Percentiles rank a stretch among this genome's conserved stretches.
phyloP scores from a whole-genome alignment of 2,888 invertebrate genomes.

The Habrosyne pyritoides region DNA sequence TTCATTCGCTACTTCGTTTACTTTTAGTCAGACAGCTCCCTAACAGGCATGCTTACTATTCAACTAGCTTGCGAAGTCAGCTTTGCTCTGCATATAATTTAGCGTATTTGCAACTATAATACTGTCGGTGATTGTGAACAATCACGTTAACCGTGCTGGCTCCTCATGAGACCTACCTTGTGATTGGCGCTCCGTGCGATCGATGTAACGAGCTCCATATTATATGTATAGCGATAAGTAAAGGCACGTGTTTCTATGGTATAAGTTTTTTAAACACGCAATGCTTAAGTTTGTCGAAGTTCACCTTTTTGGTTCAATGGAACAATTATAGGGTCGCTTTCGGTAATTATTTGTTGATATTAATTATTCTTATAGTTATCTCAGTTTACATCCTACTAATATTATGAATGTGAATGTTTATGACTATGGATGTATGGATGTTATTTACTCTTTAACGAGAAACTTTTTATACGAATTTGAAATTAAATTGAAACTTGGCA shows the following conservation, averaged over 20 bases:
- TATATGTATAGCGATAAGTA: background rate
- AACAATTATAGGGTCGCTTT: background rate
- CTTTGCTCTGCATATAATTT: constrained; percentile 42
- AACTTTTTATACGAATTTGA: too few species aligned
- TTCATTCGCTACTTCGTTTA: background rate
- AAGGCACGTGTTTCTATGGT: background rate
- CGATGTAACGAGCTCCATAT: background rate
- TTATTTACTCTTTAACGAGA: too few species aligned
- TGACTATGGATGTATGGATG: too few species aligned
- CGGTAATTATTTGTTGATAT: too few species aligned
- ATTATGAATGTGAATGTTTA: too few species aligned
- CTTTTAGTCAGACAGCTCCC: constrained; percentile 9
- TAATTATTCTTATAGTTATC: too few species aligned
- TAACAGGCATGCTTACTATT: constrained; percentile 38
- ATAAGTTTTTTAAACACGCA: background rate
- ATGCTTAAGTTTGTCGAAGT: background rate
- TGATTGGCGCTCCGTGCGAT: background rate
- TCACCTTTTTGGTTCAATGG: background rate
- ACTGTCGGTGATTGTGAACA: constrained; percentile 45
- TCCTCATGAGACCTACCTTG: constrained; percentile 19
- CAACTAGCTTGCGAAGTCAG: constrained; percentile 31
- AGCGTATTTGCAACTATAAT: constrained; percentile 48
- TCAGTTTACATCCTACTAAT: too few species aligned
- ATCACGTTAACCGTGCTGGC: constrained; percentile 33
- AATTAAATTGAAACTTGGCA: too few species aligned